phyloP scores from a whole-genome alignment of 2,888 invertebrate genomes.

The Dusona sp. region DNA sequence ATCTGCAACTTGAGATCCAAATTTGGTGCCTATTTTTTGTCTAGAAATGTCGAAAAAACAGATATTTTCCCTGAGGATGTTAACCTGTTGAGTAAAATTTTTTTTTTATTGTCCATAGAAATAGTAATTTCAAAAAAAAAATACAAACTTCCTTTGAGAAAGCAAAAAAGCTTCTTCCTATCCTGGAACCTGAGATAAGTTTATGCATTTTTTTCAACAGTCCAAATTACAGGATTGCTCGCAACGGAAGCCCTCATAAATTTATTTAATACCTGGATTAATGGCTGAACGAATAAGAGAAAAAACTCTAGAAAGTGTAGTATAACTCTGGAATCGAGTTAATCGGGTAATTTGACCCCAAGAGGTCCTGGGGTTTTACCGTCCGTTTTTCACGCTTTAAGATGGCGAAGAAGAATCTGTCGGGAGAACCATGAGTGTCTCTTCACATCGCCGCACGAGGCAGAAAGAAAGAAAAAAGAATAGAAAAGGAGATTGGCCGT shows the following conservation, averaged over 20 bases:
- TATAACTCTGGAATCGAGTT: conserved; percentile 7
- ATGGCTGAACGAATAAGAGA: background rate
- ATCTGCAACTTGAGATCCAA: background rate
- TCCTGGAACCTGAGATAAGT: background rate
- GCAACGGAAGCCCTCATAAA: background rate
- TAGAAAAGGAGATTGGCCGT: conserved; percentile 61
- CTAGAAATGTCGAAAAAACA: background rate
- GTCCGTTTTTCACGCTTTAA: conserved; percentile 23
- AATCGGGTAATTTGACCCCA: conserved; percentile 14
- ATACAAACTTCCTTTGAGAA: background rate
- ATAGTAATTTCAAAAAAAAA: background rate
- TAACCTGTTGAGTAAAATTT: background rate
- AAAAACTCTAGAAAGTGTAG: background rate
- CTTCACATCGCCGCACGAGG: conserved; percentile 42
- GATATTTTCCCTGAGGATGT: background rate
- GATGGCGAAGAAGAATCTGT: conserved; percentile 6
- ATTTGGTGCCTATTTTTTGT: background rate
- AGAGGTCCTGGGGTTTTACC: background rate
- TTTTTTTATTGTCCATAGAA: too few species aligned
- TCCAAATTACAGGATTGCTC: background rate
- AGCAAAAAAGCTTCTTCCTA: background rate
- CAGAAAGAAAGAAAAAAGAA: conserved; percentile 23
- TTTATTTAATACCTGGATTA: background rate
- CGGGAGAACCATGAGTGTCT: conserved; percentile 29
- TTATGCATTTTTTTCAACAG: background rate